Conservation (phyloP, 2,888 invertebrate species). For the Noctuana brunneofusca region DNA sequence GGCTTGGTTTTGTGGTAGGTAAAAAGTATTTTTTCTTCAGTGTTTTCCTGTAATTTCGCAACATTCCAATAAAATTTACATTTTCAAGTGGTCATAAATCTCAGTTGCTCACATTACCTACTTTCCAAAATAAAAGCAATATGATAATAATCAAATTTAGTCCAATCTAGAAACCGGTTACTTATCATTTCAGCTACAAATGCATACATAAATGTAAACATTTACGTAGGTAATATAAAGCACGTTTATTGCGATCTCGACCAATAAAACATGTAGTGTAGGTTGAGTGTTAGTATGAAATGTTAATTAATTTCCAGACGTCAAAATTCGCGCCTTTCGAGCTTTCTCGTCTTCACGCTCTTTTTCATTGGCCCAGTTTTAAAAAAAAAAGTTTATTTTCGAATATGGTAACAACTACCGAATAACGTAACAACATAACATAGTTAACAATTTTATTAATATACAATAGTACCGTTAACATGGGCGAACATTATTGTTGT, state of each 20-base stretch:
- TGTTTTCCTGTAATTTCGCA: no score
- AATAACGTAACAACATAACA: no score
- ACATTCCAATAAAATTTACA: neutral
- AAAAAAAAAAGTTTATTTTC: no score
- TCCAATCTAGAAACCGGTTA: neutral
- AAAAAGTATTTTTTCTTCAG: no score
- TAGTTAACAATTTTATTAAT: no score
- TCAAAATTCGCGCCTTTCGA: slow-evolving; percentile 4
- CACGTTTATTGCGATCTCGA: neutral
- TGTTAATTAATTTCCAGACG: neutral
- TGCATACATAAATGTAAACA: slow-evolving; percentile 17
- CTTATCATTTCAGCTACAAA: neutral
- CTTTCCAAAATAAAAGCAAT: neutral
- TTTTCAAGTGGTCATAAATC: no score
- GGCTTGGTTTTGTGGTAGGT: no score
- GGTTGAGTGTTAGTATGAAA: neutral
- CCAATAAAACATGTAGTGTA: neutral
- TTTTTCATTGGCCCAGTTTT: slow-evolving; percentile 3
- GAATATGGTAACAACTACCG: no score
- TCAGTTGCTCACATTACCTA: neutral
- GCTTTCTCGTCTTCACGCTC: neutral
- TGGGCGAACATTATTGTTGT: no score
- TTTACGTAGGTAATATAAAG: slow-evolving; percentile 7
- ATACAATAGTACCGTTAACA: no score
- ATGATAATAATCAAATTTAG: neutral